A percentile compares a stretch with the other conserved stretches of the same genome.
These are phyloP conservation scores for Thamnophis sirtalis DNA, from an alignment of 2,113 vertebrate species.

Conservation along the genomic window DNA sequence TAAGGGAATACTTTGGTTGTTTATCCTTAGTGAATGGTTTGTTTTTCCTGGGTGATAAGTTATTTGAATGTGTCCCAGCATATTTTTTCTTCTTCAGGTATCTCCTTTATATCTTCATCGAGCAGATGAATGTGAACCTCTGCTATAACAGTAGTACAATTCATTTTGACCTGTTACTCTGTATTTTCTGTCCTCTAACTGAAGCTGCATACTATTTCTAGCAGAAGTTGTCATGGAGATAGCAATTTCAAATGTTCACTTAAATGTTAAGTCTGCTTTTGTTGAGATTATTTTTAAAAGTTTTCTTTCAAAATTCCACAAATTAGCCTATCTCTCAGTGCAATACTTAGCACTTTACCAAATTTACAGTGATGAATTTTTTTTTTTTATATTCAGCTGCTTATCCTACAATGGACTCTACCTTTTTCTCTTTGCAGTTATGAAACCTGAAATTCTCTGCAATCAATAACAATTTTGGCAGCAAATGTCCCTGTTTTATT, in stretches of 20 bases:
- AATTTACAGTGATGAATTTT: neutral
- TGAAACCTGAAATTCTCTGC: neutral
- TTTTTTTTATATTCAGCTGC: neutral
- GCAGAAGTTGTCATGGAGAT: neutral
- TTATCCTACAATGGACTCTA: neutral
- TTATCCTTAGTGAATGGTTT: neutral
- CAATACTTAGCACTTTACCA: neutral
- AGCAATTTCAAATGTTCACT: neutral
- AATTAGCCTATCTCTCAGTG: neutral
- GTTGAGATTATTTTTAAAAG: neutral
- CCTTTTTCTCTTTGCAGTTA: neutral
- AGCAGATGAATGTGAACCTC: neutral
- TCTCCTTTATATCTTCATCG: neutral
- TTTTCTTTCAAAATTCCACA: neutral
- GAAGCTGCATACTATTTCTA: neutral
- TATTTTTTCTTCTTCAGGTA: neutral
- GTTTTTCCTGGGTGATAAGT: neutral
- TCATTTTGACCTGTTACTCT: neutral
- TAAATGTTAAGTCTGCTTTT: neutral
- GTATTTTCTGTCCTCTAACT: neutral
- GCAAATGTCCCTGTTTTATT: neutral
- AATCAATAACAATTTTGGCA: neutral
- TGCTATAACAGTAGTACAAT: neutral
- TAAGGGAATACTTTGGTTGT: neutral
- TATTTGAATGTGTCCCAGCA: neutral